Evolutionary conservation across 2,113 vertebrate genomes (phyloP), one percentile per base, ranked within the genome.

Genomic region (Hippocampus guttulatus): DNA sequence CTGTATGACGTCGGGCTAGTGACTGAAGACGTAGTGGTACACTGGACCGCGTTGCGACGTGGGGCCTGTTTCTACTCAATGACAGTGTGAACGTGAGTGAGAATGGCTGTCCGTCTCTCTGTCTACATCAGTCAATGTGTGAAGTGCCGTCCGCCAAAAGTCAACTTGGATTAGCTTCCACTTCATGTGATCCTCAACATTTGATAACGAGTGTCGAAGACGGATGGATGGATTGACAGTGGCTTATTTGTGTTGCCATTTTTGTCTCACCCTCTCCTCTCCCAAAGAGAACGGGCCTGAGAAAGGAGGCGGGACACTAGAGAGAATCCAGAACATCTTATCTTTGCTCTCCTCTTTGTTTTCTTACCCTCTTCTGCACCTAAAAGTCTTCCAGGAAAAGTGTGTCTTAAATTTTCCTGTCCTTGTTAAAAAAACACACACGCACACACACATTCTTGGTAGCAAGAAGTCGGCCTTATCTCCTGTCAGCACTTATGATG

Each of bases 251-350:
- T 45, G 20, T 70, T 76, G 45, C 43, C 62, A 68, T 74, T 74
- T 70, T 18, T 18, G 18, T 61, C 58, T 79, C 64, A 52, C 55
- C 47, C 43, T 25, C 68, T 51, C 41, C 62, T 15, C 0, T 75
- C 45, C 71, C 58, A 80, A 57, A 45, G 63, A 67, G 75, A 81
- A 76, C 68, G 80, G 75, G 23, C 14, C 72, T 84, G 77, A 81
- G 78, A 73, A 76, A 82, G 74, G 75, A 84, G 45, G 72, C 62
- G 83, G 70, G 74, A 73, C 64, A 40, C 40, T 2, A 2, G 9
- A 54, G 11, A 12, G 81, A 87, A 83, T 84, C 78, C 79, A 80
- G 78, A 14, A 72, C 75, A 64, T 69, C 73, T 87, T 86, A 83
- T 88, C 84, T 76, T 30, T 61, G 68, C 16, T 75, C 77, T 73